Evolutionary conservation across 2,888 invertebrate species (phyloP), one percentile per base, ranked within the genome.

Genomic region (Patella depressa): DNA sequence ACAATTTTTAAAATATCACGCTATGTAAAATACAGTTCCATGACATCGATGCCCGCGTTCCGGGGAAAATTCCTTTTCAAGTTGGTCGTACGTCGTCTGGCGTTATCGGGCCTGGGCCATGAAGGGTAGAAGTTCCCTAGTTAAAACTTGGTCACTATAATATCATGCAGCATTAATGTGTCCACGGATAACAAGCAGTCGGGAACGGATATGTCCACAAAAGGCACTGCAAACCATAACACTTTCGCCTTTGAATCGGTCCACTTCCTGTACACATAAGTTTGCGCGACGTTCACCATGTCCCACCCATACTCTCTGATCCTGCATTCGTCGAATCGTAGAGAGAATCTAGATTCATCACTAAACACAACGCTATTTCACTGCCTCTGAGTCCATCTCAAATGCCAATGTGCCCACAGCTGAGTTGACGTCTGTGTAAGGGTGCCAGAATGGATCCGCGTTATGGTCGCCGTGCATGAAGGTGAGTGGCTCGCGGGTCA

Each of bases 201-300:
- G 29, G 29, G 29, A 29, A 29, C 29, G 29, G 29, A 29, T 3
- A 29, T 29, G 29, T 29, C 29, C 29, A 29, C 29, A 29, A 29
- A 29, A 29, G 29, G 29, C 29, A 2, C 29, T 3, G 2, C 29
- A 29, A 29, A 29, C 29, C 29, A 29, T 81, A 4, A 81, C 73
- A 74, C 80, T 79, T 17, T 78, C 79, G 1, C 79, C 79, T 55
- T 81, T 79, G 57, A 75, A 83, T 59, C 71, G 72, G 75, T 81
- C 77, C 9, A 57, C 73, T 59, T 65, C 53, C n/a, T 34, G 53
- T 14, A 78, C 19, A 73, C 80, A 78, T n/a, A 75, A 45, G 1
- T 53, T 55, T 24, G 77, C 76, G 59, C n/a, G 78, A 17, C 75
- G 77, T 78, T 24, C 77, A 70, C 59, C 29, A 11, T 70, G 73